phyloP scores from a whole-genome alignment of 2,797 vertebrate genomes.

The Etheostoma perlongum region DNA sequence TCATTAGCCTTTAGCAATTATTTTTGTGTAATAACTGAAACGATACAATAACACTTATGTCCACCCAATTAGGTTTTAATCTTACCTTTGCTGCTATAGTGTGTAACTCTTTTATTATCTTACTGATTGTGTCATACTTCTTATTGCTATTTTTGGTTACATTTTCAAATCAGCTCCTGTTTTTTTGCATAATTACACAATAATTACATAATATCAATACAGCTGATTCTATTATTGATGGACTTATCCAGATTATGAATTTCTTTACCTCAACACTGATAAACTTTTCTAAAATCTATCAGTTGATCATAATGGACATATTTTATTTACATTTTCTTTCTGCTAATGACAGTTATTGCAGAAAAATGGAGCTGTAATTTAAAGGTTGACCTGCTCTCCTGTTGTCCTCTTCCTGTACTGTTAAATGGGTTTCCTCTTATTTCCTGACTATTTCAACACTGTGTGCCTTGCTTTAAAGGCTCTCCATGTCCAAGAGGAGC shows the following conservation, averaged over 20 bases:
- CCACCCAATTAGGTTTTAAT: background rate
- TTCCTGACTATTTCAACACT: constrained; percentile 72
- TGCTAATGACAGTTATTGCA: constrained; percentile 1
- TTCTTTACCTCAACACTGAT: background rate
- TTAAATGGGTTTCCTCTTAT: constrained; percentile 54
- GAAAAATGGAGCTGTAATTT: constrained; percentile 51
- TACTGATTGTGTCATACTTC: constrained; percentile 12
- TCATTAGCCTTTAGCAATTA: background rate
- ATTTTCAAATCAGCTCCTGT: constrained; percentile 52
- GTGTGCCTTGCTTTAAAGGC: constrained; percentile 88
- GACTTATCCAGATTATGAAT: background rate
- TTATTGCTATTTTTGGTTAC: constrained; percentile 19
- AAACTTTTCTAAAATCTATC: background rate
- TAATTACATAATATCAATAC: background rate
- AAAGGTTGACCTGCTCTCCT: constrained; percentile 53
- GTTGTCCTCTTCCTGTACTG: constrained; percentile 7
- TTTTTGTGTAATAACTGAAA: background rate
- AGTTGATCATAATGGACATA: background rate
- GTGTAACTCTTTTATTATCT: background rate
- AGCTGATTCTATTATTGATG: background rate
- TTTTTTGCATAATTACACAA: constrained; percentile 31
- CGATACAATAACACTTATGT: background rate
- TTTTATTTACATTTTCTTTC: background rate
- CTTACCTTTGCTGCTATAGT: constrained; percentile 7
- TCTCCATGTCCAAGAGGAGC: constrained; percentile 88